Evolutionary conservation across 2,888 invertebrate genomes (phyloP), one percentile per base, ranked within the genome.

Genomic region (Eilema griseolum): DNA sequence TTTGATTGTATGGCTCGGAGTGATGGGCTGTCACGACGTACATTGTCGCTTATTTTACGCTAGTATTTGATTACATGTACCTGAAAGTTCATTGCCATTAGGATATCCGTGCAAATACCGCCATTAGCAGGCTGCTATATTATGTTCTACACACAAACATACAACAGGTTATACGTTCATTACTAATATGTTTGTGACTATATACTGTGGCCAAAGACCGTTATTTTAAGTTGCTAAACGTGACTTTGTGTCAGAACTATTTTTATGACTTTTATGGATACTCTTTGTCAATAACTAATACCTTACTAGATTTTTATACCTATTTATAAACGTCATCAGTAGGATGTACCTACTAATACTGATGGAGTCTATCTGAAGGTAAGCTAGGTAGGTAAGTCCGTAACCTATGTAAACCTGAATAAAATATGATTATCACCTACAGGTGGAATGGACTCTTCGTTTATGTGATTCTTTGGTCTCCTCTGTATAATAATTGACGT

Each of bases 11-110:
- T 76, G 85, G 76, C 68, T 71, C 79, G 81, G 88, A 90, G 85
- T 91, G 91, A 90, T 89, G 92, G 85, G 73, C 87, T 89, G 92
- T 90, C 92, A 88, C 85, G 89, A 78, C 81, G 86, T 82, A 76
- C 74, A 81, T 86, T 86, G 84, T 86, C 83, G 78, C 83, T 84
- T 80, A 82, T 84, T 86, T 82, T 81, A 85, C 83, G 75, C 76
- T 84, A 81, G 82, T 83, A 81, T 77, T 83, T 79, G 75, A 81
- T 83, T 84, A 80, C 84, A 76, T 78, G 81, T 83, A 83, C 73
- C 75, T 82, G 72, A 85, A 66, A 86, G 89, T 89, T 89, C 90
- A 90, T 87, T 89, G 88, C 84, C 88, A 82, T 85, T 73, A 65
- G 37, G 70, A 69, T 67, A 64, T 59, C 64, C 46, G 60, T 61